A percentile compares a stretch with the other conserved stretches of the same genome.
phyloP scores from a whole-genome alignment of 1,140 invertebrate species.

The Leptoteleia sp. region DNA sequence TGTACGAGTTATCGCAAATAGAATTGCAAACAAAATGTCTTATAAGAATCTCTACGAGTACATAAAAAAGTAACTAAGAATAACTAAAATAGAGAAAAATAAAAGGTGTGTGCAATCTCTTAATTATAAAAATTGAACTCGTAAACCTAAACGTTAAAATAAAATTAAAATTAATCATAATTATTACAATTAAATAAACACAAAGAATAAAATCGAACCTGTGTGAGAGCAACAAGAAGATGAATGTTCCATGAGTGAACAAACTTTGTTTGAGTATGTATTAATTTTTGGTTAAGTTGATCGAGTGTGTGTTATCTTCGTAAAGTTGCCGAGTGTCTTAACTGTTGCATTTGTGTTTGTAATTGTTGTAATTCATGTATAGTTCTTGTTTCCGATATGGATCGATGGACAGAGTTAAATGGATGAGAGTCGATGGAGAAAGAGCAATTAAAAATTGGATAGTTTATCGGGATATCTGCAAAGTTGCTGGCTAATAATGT shows the following conservation, averaged over 20 bases:
- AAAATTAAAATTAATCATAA: no score
- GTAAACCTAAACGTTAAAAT: no score
- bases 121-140: no score
- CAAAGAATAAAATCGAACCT: conserved; percentile 82
- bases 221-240: conserved; percentile 74
- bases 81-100: no score
- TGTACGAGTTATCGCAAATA: no score
- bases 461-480: conserved; percentile 48
- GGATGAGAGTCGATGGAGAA: conserved; percentile 26
- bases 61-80: no score
- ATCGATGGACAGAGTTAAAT: conserved; percentile 34
- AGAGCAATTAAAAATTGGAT: conserved; percentile 47
- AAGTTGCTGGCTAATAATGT: conserved; percentile 9
- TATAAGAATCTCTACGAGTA: no score
- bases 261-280: conserved; percentile 41
- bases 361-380: conserved; percentile 69
- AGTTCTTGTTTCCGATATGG: conserved; percentile 50
- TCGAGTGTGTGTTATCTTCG: conserved; percentile 73
- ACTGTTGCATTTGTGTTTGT: conserved; percentile 73
- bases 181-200: conserved; percentile 75
- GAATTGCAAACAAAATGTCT: no score
- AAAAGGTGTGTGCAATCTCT: no score
- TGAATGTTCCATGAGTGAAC: conserved; percentile 69
- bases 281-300: conserved; percentile 26
- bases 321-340: conserved; percentile 70